Conservation (phyloP, 2,888 invertebrate genomes). For the Stenoptilia bipunctidactyla region DNA sequence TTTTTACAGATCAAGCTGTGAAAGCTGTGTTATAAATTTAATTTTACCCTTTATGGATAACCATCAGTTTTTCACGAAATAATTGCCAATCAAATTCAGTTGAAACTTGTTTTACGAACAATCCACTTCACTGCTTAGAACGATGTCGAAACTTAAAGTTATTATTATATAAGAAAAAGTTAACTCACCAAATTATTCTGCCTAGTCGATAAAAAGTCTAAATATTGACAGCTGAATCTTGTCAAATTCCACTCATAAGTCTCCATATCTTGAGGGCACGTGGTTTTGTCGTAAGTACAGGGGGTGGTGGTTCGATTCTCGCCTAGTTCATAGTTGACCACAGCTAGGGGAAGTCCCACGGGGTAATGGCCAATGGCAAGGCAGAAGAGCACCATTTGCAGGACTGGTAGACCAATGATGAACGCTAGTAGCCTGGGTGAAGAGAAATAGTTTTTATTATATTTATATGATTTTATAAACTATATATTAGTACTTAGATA, state of each 20-base stretch:
- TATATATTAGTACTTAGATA: too few species aligned
- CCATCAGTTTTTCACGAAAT: too few species aligned
- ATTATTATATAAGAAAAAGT: too few species aligned
- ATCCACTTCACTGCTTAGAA: too few species aligned
- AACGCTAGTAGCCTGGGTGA: conserved; percentile 81
- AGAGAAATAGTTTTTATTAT: conserved; percentile 7
- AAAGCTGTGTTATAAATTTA: too few species aligned
- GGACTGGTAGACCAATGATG: conserved; percentile 86
- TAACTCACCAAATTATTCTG: conserved; percentile 76
- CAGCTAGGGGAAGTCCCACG: conserved; percentile 78
- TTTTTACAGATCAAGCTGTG: too few species aligned
- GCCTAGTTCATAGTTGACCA: conserved; percentile 83
- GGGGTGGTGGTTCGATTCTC: conserved; percentile 53
- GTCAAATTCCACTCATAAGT: conserved; percentile 68
- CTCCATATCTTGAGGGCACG: conserved; percentile 61
- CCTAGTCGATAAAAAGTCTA: conserved; percentile 77
- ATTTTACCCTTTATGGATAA: too few species aligned
- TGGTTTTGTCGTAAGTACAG: conserved; percentile 52
- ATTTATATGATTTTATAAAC: too few species aligned
- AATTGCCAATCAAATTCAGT: too few species aligned
- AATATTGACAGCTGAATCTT: conserved; percentile 82
- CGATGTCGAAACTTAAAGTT: background rate
- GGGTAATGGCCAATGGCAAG: conserved; percentile 91
- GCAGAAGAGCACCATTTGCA: conserved; percentile 90
- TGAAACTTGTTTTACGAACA: too few species aligned